These are phyloP conservation scores for Ernsta delagoae DNA, from an alignment of 2,888 invertebrate genomes.

Conservation along the genomic window DNA sequence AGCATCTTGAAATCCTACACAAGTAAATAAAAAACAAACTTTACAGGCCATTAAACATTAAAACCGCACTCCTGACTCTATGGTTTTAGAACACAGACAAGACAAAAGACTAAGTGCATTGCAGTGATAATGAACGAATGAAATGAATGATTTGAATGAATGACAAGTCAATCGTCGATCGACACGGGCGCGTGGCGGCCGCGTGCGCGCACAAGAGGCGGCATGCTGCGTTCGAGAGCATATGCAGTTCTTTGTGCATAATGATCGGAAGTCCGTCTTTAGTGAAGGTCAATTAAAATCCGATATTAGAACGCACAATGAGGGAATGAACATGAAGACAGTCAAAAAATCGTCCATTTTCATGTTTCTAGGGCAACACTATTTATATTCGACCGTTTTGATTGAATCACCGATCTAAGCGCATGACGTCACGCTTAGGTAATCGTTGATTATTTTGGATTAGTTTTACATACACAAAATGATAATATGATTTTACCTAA, in stretches of 20 bases:
- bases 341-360: too few species aligned
- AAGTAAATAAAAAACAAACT: not conserved
- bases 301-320: too few species aligned
- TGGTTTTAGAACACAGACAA: slow-evolving; percentile 40
- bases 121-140: slow-evolving; percentile 16
- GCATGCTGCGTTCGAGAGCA: slow-evolving; percentile 75
- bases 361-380: too few species aligned
- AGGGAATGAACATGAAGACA: too few species aligned
- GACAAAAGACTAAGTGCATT: slow-evolving; percentile 33
- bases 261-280: slow-evolving; percentile 39
- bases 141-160: too few species aligned
- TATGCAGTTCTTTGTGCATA: slow-evolving; percentile 58
- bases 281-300: slow-evolving; percentile 21
- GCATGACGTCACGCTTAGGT: too few species aligned
- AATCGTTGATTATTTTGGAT: too few species aligned
- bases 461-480: too few species aligned
- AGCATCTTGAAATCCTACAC: too few species aligned
- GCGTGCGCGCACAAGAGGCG: slow-evolving; percentile 66
- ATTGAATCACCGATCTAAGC: too few species aligned
- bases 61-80: slow-evolving; percentile 23
- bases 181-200: slow-evolving; percentile 63
- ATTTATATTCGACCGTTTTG: too few species aligned
- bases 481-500: too few species aligned
- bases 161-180: slow-evolving; percentile 23
- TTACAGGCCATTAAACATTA: slow-evolving; percentile 17